A percentile compares a stretch with the other conserved stretches of the same genome.
Evolutionary conservation across 2,113 vertebrate genomes (phyloP).

Genomic region (Sinocyclocheilus anophthalmus): DNA sequence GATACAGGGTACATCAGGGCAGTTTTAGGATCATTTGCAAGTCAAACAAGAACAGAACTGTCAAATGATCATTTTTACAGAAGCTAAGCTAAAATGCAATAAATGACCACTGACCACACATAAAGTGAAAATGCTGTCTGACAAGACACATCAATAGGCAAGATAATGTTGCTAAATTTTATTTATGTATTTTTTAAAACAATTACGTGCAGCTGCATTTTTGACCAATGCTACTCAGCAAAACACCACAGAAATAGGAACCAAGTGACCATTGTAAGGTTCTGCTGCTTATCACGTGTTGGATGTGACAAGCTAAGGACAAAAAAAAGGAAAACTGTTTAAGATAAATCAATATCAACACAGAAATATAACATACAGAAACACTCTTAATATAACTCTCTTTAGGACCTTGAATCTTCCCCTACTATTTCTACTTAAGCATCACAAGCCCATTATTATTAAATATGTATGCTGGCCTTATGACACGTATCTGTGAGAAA

Average conservation of each 20-base stretch:
- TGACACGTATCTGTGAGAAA: constrained; percentile 4
- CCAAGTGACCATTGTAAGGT: background rate
- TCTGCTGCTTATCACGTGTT: background rate
- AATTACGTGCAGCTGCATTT: background rate
- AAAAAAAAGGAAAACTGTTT: background rate
- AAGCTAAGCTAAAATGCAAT: constrained; percentile 3
- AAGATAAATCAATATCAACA: background rate
- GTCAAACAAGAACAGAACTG: background rate
- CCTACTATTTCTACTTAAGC: constrained; percentile 2
- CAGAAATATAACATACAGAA: background rate
- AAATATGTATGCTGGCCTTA: constrained; percentile 34
- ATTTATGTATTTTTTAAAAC: background rate
- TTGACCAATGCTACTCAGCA: background rate
- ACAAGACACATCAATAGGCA: background rate
- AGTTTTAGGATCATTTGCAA: background rate
- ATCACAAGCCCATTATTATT: constrained; percentile 12
- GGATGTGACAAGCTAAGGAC: background rate
- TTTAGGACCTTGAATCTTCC: constrained; percentile 20
- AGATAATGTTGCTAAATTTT: background rate
- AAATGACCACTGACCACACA: background rate
- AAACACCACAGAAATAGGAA: background rate
- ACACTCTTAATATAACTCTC: background rate
- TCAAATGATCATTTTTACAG: background rate
- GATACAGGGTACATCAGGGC: background rate
- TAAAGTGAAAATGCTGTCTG: background rate